phyloP scores from a whole-genome alignment of 1,140 invertebrate species.

The Anthonomus grandis region DNA sequence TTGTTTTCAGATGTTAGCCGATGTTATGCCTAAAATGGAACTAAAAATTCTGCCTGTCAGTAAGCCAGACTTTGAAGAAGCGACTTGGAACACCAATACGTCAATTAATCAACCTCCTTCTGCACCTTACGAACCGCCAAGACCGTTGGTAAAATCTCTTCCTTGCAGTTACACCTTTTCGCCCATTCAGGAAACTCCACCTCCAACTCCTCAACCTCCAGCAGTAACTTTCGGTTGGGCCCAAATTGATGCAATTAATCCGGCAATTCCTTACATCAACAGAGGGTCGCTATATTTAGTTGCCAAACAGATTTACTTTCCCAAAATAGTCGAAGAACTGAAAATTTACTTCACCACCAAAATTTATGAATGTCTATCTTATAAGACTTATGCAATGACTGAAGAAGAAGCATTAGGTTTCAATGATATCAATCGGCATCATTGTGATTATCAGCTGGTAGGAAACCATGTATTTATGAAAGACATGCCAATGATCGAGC shows the following conservation, averaged over 20 bases:
- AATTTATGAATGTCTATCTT: background rate
- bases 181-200: too few species aligned
- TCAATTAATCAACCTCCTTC: too few species aligned
- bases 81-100: too few species aligned
- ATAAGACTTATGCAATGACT: slow-evolving; percentile 2
- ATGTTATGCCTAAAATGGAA: too few species aligned
- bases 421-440: slow-evolving; percentile 11
- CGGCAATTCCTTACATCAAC: background rate
- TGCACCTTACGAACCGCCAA: too few species aligned
- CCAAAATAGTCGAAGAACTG: background rate
- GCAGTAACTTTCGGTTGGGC: background rate
- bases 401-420: slow-evolving; percentile 1
- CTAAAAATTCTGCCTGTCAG: too few species aligned
- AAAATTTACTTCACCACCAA: background rate
- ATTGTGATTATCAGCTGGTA: slow-evolving; percentile 5
- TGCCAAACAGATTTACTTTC: background rate
- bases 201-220: background rate
- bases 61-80: too few species aligned
- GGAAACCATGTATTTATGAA: background rate
- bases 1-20: too few species aligned
- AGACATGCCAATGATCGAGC: background rate
- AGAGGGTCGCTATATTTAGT: background rate
- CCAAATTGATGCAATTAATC: background rate
- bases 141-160: too few species aligned
- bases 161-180: too few species aligned